Evolutionary conservation across 2,888 invertebrate species (phyloP), one percentile per base, ranked within the genome.

Genomic region (Melikaiella ostensackeni): DNA sequence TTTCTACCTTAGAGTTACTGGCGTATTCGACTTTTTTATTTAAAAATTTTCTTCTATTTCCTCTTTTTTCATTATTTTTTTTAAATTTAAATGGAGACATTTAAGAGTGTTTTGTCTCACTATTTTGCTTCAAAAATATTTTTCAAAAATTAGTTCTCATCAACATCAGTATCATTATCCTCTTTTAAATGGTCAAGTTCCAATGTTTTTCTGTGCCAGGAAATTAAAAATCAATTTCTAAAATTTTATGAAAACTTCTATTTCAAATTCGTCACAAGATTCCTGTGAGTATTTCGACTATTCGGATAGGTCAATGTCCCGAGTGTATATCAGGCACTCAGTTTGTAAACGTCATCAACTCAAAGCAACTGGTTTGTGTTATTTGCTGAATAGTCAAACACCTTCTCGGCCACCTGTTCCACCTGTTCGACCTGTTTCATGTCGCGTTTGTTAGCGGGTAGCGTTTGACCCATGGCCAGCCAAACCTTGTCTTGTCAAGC

Each of bases 341-440:
- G 70, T 55, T 46, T 46, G 50, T 70, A 70, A 70, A 70, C 30
- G 70, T 50, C 50, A 13, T 33, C 50, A 24, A 24, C 27, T 30
- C 5, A 27, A 70, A n/a, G 70, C 70, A 27, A 70, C 70, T 50
- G 70, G 50, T 70, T 70, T 55, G 50, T 46, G 70, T 55, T 70
- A 70, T 70, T 70, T 27, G 13, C 50, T 50, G 70, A 70, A 70
- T 70, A 46, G 70, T 30, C 50, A 70, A 70, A 70, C 70, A 55
- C 50, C 24, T 50, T 50, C 50, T 70, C 33, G 50, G 70, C 50
- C 70, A 70, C 70, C 70, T 70, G 70, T 50, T 50, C 30, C 70
- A 70, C 70, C 70, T 30, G 70, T 70, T 70, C 70, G 33, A 70
- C 70, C 70, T 70, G 70, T 70, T 70, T 55, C 30, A 30, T 70